Evolutionary conservation across 1,140 invertebrate genomes (phyloP), one percentile per base, ranked within the genome.

Genomic region (Bicyclus anynana): DNA sequence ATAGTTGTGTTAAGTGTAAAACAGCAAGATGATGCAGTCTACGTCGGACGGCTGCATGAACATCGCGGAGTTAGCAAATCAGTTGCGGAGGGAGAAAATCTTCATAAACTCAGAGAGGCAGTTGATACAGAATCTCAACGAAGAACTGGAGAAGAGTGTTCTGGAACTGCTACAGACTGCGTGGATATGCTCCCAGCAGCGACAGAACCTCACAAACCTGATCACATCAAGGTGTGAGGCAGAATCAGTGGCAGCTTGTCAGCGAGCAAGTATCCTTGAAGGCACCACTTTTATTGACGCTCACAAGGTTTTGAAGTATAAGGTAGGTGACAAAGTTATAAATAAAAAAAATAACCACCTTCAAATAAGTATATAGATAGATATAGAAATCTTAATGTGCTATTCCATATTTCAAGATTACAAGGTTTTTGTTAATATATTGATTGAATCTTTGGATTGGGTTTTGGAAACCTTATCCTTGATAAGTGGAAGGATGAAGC

Each of bases 131-230:
- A 85, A 76, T 65, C 76, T 90, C 27, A 90, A 90, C 69, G 87
- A 89, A 27, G 83, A 87, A 33, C 68, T 89, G 51, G 85, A 89
- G 57, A 84, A 83, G 49, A 80, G 75, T 56, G 77, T 81, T 5
- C 56, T 84, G 58, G 87, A 89, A 48, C 62, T 89, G 40, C 73
- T 89, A 18, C 93, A 97, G 80, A 91, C 94, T 63, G 93, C 96
- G 21, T 98, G 97, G 96, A 93, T 98, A 52, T 95, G 94, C 38
- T 93, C 95, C 2, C 95, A 97, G 80, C 96, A 98, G 81, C 92
- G 95, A 62, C 91, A 95, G 27, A 96, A 96, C 79, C 89, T 98
- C 3, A 94, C 96, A 69, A 92, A 92, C 59, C 84, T 98, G 56
- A 93, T 97, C 44, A 90, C 94, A 13, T 92, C 94, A 5, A 90